phyloP scores from a whole-genome alignment of 1,140 invertebrate genomes.

The Grapholita molesta region DNA sequence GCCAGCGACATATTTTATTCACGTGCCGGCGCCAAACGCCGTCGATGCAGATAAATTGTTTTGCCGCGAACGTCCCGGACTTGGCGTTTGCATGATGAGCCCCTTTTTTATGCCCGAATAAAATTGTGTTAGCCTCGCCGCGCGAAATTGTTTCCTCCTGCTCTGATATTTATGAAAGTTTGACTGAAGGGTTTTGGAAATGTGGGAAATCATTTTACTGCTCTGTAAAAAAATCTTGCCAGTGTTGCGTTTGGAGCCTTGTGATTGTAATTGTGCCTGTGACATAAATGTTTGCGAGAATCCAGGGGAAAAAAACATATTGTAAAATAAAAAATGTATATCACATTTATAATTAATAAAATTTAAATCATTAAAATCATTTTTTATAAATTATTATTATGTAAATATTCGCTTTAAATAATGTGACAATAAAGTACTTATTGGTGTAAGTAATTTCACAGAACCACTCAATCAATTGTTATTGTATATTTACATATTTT shows the following conservation, averaged over 20 bases:
- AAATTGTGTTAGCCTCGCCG: constrained; percentile 72
- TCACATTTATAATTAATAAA: too few relatives aligned
- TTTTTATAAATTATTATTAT: too few relatives aligned
- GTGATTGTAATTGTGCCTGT: not conserved
- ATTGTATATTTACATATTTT: too few relatives aligned
- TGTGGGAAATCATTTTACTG: not conserved
- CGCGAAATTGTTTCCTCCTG: constrained; percentile 71
- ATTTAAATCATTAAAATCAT: too few relatives aligned
- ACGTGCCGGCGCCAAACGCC: constrained; percentile 68
- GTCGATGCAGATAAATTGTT: constrained; percentile 77
- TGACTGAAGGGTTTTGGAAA: constrained; percentile 51
- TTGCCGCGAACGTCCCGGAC: constrained; percentile 71
- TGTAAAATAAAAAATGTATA: too few relatives aligned
- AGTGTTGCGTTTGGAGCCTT: not conserved
- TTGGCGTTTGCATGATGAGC: constrained; percentile 75
- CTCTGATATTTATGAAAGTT: constrained; percentile 76
- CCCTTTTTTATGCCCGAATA: constrained; percentile 76
- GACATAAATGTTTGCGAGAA: not conserved
- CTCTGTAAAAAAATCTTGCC: not conserved
- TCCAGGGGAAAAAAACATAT: too few relatives aligned
- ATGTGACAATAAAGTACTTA: too few relatives aligned
- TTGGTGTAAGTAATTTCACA: too few relatives aligned
- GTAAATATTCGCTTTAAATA: too few relatives aligned
- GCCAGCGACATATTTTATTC: constrained; percentile 76
- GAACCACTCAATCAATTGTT: too few relatives aligned